Conservation (phyloP, 2,113 vertebrate species). For the Ctenomys sociabilis region DNA sequence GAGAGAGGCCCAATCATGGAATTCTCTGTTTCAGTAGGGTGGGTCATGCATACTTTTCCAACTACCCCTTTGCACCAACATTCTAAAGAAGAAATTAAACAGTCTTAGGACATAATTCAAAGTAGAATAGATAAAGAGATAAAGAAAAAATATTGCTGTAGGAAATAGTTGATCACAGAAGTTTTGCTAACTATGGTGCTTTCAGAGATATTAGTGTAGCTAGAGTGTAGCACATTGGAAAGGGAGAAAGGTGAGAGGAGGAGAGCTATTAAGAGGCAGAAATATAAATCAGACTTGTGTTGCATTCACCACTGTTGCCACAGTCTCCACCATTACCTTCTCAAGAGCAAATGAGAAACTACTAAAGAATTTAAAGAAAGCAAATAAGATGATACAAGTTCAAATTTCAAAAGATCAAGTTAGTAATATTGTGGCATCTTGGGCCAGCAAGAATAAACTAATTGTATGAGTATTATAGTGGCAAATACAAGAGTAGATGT, state of each 20-base stretch:
- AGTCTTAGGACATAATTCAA: not conserved
- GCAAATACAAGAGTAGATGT: not conserved
- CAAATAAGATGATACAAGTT: not conserved
- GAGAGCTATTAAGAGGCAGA: not conserved
- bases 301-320: not conserved
- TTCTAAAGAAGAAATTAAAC: not conserved
- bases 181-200: not conserved
- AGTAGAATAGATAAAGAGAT: rapidly evolving
- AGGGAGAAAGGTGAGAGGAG: not conserved
- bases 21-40: not conserved
- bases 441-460: not conserved
- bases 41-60: not conserved
- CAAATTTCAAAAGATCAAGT: not conserved
- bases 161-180: not conserved
- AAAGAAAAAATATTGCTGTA: not conserved
- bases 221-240: not conserved
- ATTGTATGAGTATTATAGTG: not conserved
- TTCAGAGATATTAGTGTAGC: not conserved
- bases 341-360: not conserved
- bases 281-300: not conserved
- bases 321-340: not conserved
- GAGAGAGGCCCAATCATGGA: not conserved
- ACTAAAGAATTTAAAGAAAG: not conserved
- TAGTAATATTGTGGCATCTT: not conserved
- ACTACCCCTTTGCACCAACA: not conserved